Percentiles rank a stretch among this genome's conserved stretches.
phyloP scores from a whole-genome alignment of 2,113 vertebrate genomes.

The Lynx canadensis region DNA sequence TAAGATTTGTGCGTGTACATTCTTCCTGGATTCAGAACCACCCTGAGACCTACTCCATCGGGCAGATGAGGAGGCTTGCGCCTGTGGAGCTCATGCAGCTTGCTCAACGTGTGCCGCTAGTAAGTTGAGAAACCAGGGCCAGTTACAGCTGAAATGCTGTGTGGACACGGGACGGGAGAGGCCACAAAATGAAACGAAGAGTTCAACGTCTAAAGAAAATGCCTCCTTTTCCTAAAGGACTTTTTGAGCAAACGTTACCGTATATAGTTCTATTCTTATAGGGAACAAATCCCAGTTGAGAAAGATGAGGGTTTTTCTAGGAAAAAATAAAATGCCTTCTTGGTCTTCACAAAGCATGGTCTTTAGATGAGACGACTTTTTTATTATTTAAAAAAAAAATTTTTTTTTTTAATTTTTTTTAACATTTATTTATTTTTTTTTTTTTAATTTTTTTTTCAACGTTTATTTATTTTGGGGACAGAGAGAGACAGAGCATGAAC shows the following conservation, averaged over 20 bases:
- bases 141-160: rapidly evolving
- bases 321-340: background rate
- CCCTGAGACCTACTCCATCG: background rate
- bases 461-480: too few species aligned
- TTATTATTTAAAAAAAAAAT: too few species aligned
- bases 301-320: background rate
- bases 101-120: background rate
- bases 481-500: too few species aligned
- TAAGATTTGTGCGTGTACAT: background rate
- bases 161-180: background rate
- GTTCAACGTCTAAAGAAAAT: background rate
- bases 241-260: background rate
- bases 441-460: too few species aligned
- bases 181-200: background rate
- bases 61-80: background rate
- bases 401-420: too few species aligned
- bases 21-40: background rate
- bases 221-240: background rate
- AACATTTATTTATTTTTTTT: too few species aligned
- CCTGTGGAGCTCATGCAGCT: background rate
- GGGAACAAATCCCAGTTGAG: background rate
- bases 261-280: background rate
- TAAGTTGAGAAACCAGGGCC: background rate
- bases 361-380: background rate
- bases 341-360: background rate